Conservation (phyloP, 2,888 invertebrate genomes). For the Cosmia pyralina region DNA sequence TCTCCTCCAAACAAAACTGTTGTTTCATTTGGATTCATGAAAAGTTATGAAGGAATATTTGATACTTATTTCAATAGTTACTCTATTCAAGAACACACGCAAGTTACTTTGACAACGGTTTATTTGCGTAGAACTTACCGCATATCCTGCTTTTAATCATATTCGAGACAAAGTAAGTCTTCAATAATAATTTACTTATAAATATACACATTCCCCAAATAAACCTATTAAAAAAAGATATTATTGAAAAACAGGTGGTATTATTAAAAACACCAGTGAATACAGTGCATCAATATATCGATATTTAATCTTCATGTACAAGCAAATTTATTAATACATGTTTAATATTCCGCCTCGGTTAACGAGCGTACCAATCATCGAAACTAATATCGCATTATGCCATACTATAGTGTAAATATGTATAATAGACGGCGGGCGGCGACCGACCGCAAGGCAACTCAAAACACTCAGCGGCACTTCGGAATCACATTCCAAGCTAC, state of each 20-base stretch:
- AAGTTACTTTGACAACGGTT: constrained; percentile 85
- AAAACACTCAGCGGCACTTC: constrained; percentile 79
- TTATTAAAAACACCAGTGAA: constrained; percentile 88
- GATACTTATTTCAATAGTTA: constrained; percentile 39
- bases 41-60: constrained; percentile 21
- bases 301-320: constrained; percentile 94
- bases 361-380: constrained; percentile 80
- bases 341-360: constrained; percentile 82
- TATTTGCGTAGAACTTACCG: constrained; percentile 89
- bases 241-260: constrained; percentile 84
- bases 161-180: constrained; percentile 87
- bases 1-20: constrained; percentile 27
- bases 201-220: constrained; percentile 89
- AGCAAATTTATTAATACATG: constrained; percentile 92
- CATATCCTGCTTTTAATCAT: constrained; percentile 84
- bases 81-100: constrained; percentile 85
- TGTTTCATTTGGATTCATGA: constrained; percentile 31
- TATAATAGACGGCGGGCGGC: constrained; percentile 78
- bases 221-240: constrained; percentile 85
- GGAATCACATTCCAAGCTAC: constrained; percentile 88
- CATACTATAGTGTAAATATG: constrained; percentile 88
- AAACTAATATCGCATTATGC: constrained; percentile 89
- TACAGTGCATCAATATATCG: constrained; percentile 94
- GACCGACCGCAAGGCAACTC: constrained; percentile 79
- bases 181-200: constrained; percentile 89